Percentiles rank a stretch among this genome's conserved stretches.
These are phyloP conservation scores for Lottia gigantea DNA, from an alignment of 2,888 invertebrate genomes.

Conservation along the genomic window DNA sequence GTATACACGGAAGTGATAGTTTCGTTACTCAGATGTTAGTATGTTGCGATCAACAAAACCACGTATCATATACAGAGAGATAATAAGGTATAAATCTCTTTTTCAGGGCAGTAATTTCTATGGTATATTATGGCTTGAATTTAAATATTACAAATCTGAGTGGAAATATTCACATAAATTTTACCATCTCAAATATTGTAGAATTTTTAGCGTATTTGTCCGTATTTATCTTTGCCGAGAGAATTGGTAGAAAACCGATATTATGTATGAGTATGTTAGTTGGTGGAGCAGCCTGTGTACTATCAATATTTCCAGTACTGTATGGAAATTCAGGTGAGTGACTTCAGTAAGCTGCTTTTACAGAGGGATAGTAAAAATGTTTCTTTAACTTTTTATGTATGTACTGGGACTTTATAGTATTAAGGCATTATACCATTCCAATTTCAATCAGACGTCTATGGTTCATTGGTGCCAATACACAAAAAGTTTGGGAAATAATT, in stretches of 20 bases:
- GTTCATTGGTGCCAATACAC: too few species aligned
- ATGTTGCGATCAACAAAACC: too few species aligned
- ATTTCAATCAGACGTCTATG: too few species aligned
- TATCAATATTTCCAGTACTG: conserved; percentile 8
- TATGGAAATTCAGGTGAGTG: conserved; percentile 13
- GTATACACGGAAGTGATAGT: too few species aligned
- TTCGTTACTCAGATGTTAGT: too few species aligned
- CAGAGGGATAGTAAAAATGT: too few species aligned
- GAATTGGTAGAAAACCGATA: conserved; percentile 58
- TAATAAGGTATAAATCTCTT: too few species aligned
- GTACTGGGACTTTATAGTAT: too few species aligned
- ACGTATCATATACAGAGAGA: too few species aligned
- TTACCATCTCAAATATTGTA: conserved; percentile 79
- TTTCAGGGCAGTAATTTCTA: conserved; percentile 79
- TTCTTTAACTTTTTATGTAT: too few species aligned
- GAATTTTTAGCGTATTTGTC: conserved; percentile 65
- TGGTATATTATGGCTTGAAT: conserved; percentile 88
- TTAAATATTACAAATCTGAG: conserved; percentile 69
- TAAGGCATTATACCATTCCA: too few species aligned
- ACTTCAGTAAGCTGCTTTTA: background rate
- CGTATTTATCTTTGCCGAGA: conserved; percentile 47
- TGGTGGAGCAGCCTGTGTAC: conserved; percentile 10
- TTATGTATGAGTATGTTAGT: conserved; percentile 12
- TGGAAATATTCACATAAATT: conserved; percentile 84
- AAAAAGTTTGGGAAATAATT: too few species aligned